Percentiles rank a stretch among this genome's conserved stretches.
Conservation (phyloP, 1,140 invertebrate species). For the Leptoteleia sp. region DNA sequence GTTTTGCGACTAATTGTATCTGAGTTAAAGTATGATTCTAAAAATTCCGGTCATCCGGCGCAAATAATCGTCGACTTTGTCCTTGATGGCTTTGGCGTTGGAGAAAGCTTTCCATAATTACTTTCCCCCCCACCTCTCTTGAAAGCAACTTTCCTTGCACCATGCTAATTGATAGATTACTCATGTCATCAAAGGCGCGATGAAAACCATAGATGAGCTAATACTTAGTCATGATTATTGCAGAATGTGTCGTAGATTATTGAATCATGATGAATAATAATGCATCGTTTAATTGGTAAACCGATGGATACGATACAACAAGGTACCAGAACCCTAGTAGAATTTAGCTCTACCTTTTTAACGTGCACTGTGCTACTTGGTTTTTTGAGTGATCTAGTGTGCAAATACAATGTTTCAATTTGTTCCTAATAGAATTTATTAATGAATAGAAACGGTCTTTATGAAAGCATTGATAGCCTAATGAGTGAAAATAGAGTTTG, state of each 20-base stretch:
- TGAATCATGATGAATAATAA: slow-evolving; percentile 57
- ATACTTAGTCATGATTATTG: slow-evolving; percentile 56
- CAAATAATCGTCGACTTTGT: slow-evolving; percentile 19
- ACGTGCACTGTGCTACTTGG: slow-evolving; percentile 47
- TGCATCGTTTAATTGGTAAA: slow-evolving; percentile 63
- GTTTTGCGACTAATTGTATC: slow-evolving; percentile 51
- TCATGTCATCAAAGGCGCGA: slow-evolving; percentile 28
- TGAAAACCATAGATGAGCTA: slow-evolving; percentile 58
- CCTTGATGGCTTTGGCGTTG: slow-evolving; percentile 57
- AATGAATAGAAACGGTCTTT: slow-evolving; percentile 35
- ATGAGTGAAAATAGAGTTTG: slow-evolving; percentile 29
- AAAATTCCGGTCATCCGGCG: slow-evolving; percentile 28
- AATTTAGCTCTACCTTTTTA: slow-evolving; percentile 41
- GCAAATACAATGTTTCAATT: slow-evolving; percentile 16
- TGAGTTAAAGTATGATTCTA: slow-evolving; percentile 57
- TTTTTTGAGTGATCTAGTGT: slow-evolving; percentile 55
- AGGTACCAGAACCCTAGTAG: slow-evolving; percentile 57
- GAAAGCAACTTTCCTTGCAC: slow-evolving; percentile 43
- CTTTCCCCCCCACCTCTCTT: slow-evolving; percentile 4
- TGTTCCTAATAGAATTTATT: slow-evolving; percentile 22
- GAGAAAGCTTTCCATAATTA: slow-evolving; percentile 49
- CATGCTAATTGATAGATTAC: slow-evolving; percentile 56
- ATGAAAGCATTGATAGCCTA: slow-evolving; percentile 17
- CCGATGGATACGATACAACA: slow-evolving; percentile 51
- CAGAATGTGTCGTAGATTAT: slow-evolving; percentile 61